A percentile compares a stretch with the other conserved stretches of the same genome.
Evolutionary conservation across 2,797 vertebrate genomes (phyloP).

Genomic region (Numenius phaeopus): DNA sequence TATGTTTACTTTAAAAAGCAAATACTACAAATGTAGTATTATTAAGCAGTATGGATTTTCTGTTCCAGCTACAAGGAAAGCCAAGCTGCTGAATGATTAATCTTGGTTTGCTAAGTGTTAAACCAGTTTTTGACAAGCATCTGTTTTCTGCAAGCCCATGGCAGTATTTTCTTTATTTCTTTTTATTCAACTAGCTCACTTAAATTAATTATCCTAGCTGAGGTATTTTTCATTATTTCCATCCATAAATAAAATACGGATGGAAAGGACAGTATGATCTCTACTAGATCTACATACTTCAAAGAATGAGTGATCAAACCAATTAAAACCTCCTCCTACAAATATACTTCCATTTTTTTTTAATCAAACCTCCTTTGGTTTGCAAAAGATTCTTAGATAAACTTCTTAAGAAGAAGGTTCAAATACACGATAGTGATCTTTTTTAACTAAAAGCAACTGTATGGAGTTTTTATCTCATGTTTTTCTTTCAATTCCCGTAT

Average conservation of each 20-base stretch:
- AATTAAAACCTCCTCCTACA: neutral
- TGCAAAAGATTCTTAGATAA: neutral
- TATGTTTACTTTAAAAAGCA: neutral
- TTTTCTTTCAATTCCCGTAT: neutral
- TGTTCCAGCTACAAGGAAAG: neutral
- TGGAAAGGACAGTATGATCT: neutral
- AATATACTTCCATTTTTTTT: neutral
- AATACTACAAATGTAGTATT: neutral
- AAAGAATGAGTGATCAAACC: neutral
- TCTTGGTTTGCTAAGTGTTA: neutral
- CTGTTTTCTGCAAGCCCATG: neutral
- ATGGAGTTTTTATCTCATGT: neutral
- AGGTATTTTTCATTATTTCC: neutral
- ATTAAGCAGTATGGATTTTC: neutral
- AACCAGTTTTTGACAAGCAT: neutral
- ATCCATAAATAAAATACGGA: neutral
- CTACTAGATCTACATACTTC: neutral
- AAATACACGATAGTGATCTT: neutral
- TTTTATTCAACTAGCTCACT: neutral
- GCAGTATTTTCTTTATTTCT: neutral
- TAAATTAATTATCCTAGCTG: neutral
- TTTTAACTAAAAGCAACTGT: neutral
- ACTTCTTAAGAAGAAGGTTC: neutral
- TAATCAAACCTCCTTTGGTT: neutral
- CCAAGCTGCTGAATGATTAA: neutral